phyloP scores from a whole-genome alignment of 2,113 vertebrate species.

The Brienomyrus longianalis region DNA sequence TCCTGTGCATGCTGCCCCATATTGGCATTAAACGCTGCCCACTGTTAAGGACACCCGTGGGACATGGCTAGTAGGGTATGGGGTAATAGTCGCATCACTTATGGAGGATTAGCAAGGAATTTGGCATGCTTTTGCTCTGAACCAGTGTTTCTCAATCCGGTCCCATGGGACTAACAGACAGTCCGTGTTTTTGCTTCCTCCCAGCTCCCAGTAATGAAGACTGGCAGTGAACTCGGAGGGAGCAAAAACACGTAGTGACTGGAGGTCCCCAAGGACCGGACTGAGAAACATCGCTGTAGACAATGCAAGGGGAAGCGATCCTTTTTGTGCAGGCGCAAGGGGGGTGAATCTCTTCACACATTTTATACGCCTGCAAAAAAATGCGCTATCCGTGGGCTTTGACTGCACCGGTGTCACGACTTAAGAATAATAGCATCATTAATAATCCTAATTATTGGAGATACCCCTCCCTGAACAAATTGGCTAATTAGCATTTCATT shows the following conservation, averaged over 20 bases:
- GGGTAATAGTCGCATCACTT: background rate
- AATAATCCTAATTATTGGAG: constrained; percentile 17
- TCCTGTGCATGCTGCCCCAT: no score
- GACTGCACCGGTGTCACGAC: background rate
- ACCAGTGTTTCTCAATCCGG: background rate
- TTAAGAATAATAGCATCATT: constrained; percentile 19
- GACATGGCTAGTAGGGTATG: background rate
- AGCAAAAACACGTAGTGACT: background rate
- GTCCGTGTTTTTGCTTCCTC: background rate
- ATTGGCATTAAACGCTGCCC: background rate
- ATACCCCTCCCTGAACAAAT: constrained; percentile 12
- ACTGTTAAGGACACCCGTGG: background rate
- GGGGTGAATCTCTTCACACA: background rate
- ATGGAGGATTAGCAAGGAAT: background rate
- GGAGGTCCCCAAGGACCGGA: background rate
- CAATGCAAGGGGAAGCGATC: background rate
- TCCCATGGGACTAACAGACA: background rate
- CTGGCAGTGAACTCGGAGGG: background rate
- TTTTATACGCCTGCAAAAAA: background rate
- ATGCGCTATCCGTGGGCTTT: background rate
- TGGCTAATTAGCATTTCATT: constrained; percentile 23
- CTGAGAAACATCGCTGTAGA: background rate
- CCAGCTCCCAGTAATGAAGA: background rate
- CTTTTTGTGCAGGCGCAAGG: background rate
- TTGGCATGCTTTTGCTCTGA: background rate